Base-by-base conservation (phyloP, 2,797 vertebrate species). In the Mus caroli region DNA sequence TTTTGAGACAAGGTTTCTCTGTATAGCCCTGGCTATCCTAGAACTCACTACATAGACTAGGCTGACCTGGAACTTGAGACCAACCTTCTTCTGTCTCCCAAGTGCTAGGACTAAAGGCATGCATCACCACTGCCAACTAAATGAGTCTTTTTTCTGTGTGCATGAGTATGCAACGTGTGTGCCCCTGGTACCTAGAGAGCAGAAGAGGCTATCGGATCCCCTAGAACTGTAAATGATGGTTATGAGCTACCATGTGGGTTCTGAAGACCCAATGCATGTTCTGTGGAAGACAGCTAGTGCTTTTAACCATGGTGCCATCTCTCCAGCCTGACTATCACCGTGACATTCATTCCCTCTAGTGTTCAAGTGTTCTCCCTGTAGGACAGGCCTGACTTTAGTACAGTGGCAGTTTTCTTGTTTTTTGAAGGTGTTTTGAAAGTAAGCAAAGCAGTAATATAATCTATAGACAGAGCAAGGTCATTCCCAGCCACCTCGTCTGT, bases 391-490 rank as follows among this genome's bases (percentile, higher is more conserved):
- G 69, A 88, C 13, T 79, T 92, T 19, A 87, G 37, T 73, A 90
- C n/a, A 77, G 71, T 24, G 94, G 46, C 43, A 46, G 19, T 34
- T 95, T 52, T 91, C 6, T 93, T 93, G 76, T 13, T 78, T 94
- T 90, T 89, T 71, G 20, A 75, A 95, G 64, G 26, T 80, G 78
- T 77, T 84, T 4, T 96, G n/a, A 96, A 95, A 58, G 89, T 43
- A 58, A 95, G 87, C 43, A 95, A 96, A 92, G 69, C 52, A 95
- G 82, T 90, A 91, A 83, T 78, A 94, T 58, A 88, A 92, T 92
- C 83, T 86, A 82, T 87, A 88, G 84, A 85, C 46, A 80, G 31
- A 73, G 13, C 5, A 58, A 73, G 67, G 85, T 85, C 90, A 83
- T 90, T 91, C 94, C 80, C 84, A 83, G 86, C 43, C 34, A 94